These are phyloP conservation scores for Eublepharis macularius DNA, from an alignment of 2,113 vertebrate genomes.

Conservation along the genomic window DNA sequence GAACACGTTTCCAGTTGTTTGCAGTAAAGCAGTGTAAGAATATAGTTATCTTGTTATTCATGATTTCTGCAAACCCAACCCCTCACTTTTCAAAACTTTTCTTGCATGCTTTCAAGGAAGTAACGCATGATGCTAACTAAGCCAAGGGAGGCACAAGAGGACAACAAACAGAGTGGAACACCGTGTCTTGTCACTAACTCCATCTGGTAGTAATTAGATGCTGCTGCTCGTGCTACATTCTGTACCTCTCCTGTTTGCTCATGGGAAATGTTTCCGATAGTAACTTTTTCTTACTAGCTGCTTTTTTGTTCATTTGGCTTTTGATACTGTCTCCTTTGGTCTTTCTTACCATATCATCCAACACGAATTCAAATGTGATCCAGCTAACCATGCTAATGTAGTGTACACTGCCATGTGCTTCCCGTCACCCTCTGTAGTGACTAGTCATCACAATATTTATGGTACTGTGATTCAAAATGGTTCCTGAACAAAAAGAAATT, in stretches of 20 bases:
- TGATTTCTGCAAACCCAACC: slow-evolving; percentile 22
- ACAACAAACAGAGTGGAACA: slow-evolving; percentile 21
- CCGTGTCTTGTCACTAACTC: slow-evolving; percentile 5
- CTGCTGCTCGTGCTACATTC: slow-evolving; percentile 27
- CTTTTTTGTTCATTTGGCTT: slow-evolving; percentile 34
- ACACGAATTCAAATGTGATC: slow-evolving; percentile 30
- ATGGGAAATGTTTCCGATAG: not conserved
- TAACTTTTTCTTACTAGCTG: slow-evolving; percentile 12
- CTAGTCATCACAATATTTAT: slow-evolving; percentile 32
- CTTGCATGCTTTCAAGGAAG: slow-evolving; percentile 74
- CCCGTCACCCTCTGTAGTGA: slow-evolving; percentile 54
- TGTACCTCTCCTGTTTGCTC: not conserved
- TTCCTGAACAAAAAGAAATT: slow-evolving; percentile 59
- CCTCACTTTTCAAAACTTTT: slow-evolving; percentile 55
- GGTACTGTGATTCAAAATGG: slow-evolving; percentile 45
- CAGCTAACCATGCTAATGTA: slow-evolving; percentile 26
- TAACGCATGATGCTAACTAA: slow-evolving; percentile 70
- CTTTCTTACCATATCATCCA: slow-evolving; percentile 24
- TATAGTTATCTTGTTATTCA: slow-evolving; percentile 23
- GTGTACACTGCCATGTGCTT: slow-evolving; percentile 50
- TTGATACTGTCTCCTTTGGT: slow-evolving; percentile 43
- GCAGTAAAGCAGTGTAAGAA: not conserved
- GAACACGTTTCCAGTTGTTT: not conserved
- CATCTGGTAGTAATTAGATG: slow-evolving; percentile 32
- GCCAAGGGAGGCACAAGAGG: slow-evolving; percentile 50